These are phyloP conservation scores for Entomobrya multifasciata DNA, from an alignment of 2,888 invertebrate genomes.

Conservation along the genomic window DNA sequence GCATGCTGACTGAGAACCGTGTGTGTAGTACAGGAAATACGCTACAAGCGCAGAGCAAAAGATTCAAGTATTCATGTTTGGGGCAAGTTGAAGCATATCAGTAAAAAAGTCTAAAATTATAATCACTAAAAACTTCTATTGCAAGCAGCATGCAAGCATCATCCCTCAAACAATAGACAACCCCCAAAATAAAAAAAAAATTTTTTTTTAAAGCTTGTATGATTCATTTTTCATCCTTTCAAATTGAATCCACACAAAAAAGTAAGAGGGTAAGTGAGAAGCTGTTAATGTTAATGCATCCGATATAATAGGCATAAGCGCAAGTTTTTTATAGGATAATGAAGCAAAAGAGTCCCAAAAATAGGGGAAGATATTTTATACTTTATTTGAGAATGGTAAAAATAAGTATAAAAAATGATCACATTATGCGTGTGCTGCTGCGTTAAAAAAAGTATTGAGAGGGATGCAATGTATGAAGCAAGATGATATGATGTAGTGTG, in stretches of 20 bases:
- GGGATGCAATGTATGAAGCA: too few relatives aligned
- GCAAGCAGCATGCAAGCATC: not conserved
- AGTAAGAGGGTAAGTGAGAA: not conserved
- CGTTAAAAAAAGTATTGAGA: conserved; percentile 39
- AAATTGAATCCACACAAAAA: too few relatives aligned
- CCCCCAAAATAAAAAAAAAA: not conserved
- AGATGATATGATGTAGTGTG: not conserved
- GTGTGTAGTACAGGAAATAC: too few relatives aligned
- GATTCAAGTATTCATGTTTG: too few relatives aligned
- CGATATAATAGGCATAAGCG: not conserved
- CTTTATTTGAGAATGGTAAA: not conserved
- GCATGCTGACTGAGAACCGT: too few relatives aligned
- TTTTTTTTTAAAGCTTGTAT: too few relatives aligned
- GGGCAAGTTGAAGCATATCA: too few relatives aligned
- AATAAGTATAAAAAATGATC: not conserved
- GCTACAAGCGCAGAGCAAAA: too few relatives aligned
- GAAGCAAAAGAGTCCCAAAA: not conserved
- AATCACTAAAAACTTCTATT: not conserved
- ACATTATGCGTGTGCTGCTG: not conserved
- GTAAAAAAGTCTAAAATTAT: too few relatives aligned
- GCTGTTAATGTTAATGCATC: too few relatives aligned
- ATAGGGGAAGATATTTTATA: not conserved
- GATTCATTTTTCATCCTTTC: too few relatives aligned
- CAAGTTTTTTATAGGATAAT: not conserved
- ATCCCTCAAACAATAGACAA: too few relatives aligned